Base-by-base conservation (phyloP, 2,797 vertebrate species). In the Rhinogobio ventralis region DNA sequence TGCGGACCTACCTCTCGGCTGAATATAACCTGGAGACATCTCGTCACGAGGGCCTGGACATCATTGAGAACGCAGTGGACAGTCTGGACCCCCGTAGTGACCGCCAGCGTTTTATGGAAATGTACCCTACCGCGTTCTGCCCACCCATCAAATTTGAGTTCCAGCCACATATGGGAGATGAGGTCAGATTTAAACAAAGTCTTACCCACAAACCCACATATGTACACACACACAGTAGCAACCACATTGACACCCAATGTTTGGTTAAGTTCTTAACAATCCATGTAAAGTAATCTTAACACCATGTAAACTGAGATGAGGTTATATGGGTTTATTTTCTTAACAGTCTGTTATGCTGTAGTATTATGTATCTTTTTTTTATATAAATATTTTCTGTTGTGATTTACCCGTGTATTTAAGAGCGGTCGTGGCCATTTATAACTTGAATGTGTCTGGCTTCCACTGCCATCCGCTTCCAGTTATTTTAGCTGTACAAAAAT, bases 11-110 rank as follows among this genome's bases (percentile, higher is more conserved):
- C 91, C 96, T 99, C 57, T 99, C 98, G 7, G 98, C 98, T 0
- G 98, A 99, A 83, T 99, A 99, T 93, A 99, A 99, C 92, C 96
- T 99, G 71, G 98, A 99, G 95, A 99, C 97, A 0, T 99, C 98
- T 19, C 96, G 98, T 84, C 98, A 99, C 1, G 98, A 99, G 90
- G 98, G 98, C 45, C 94, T 99, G 66, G 98, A 99, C 94, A 99
- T 99, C 85, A 99, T 99, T 19, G 98, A 99, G 93, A 99, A 98
- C 64, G 98, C 98, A 0, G 98, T 99, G 88, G 98, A 99, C 94
- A 98, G 96, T 88, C 91, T 99, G 94, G 98, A 99, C 90, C 97
- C 97, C 1, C 95, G 98, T 73, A 99, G 96, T 74, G 98, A 99
- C 93, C 96, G 99, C 23, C 98, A 99, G 94, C 95, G 98, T 87